phyloP scores from a whole-genome alignment of 2,797 vertebrate species.

The Notamacropus eugenii region DNA sequence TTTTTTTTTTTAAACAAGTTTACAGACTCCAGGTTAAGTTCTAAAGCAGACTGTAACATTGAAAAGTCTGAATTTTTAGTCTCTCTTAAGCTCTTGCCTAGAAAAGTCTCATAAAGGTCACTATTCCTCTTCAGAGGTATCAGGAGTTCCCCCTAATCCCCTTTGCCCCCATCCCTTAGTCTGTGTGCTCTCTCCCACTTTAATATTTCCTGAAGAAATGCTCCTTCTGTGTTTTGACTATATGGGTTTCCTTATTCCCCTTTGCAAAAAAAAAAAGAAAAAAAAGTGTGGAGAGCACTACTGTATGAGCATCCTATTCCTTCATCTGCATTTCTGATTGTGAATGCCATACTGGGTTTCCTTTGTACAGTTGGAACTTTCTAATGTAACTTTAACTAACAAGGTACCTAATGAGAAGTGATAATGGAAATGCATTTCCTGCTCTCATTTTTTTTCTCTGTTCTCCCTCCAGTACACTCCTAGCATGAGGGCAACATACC shows the following conservation, averaged over 20 bases:
- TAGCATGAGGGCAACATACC: constrained; percentile 97
- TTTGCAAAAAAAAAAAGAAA: not conserved
- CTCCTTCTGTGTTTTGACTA: not conserved
- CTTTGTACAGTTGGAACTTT: not conserved
- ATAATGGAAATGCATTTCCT: not conserved
- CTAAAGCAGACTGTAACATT: not conserved
- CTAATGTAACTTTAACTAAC: fast-evolving
- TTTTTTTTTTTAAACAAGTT: not conserved
- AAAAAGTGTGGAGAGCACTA: not conserved
- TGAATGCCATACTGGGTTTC: not conserved
- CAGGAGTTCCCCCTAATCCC: not conserved
- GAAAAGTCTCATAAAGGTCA: not conserved
- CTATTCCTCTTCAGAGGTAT: not conserved
- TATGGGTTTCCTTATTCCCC: not conserved
- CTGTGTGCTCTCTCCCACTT: not conserved
- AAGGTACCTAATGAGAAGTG: fast-evolving
- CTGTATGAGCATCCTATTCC: not conserved
- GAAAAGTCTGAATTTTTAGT: not conserved
- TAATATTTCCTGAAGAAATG: not conserved
- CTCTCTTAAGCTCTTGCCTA: not conserved
- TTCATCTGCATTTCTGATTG: not conserved
- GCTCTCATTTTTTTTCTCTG: constrained; percentile 9
- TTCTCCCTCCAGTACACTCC: constrained; percentile 91
- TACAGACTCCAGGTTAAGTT: not conserved
- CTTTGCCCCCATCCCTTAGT: not conserved